Evolutionary conservation across 2,113 vertebrate genomes (phyloP), one percentile per base, ranked within the genome.

Genomic region (Chionis minor): DNA sequence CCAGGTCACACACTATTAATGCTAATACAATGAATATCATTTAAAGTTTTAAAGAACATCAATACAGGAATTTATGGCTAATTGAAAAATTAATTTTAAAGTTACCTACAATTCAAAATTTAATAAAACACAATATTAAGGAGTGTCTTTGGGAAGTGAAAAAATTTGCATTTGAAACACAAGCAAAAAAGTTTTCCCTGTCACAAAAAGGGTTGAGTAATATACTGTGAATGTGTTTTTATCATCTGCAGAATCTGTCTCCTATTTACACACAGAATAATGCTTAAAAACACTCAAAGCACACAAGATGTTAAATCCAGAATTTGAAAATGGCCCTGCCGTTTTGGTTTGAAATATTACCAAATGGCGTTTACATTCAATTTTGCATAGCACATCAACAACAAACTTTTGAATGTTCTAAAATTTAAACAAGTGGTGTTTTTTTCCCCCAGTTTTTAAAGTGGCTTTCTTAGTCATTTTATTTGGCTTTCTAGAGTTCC

Each of bases 381-480:
- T 78, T 51, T 67, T 54, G 14, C 20, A 3, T 2, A 45, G 38
- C 38, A 51, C 16, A 59, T 35, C 32, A 78, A 4, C 8, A 61
- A 8, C 27, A 81, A 79, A n/a, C 9, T 55, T 55, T 21, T n/a
- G 55, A 66, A n/a, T 4, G 33, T 28, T 52, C 3, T 49, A 52
- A 93, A 82, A 69, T 24, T 26, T 47, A 19, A 52, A 49, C 30
- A 56, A 20, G 1, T n/a, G n/a, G n/a, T 5, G 10, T 18, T 26
- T 32, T 1, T 2, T 3, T 2, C 3, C 6, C 3, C 5, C 4
- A 4, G 4, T 12, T 65, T 81, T 24, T 21, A 22, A 69, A 70
- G 6, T 22, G 3, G 9, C 78, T 66, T 2, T 73, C 21, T 20
- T n/a, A 4, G 10, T 45, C 4, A 40, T n/a, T 35, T 70, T 66